These are phyloP conservation scores for Metopia argyrocephala DNA, from an alignment of 2,888 invertebrate species.

Conservation along the genomic window DNA sequence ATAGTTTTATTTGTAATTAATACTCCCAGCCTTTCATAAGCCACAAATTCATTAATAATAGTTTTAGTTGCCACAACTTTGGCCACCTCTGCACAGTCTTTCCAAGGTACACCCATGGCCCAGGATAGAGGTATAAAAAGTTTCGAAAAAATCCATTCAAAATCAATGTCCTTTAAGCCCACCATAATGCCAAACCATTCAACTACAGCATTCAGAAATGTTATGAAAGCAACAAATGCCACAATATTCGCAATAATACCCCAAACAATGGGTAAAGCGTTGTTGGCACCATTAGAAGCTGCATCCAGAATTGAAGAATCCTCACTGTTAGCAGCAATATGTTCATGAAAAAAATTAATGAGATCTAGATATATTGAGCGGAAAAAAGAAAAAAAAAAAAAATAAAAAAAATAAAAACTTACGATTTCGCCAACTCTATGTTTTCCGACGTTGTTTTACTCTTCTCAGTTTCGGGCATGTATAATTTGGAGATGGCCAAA, in stretches of 20 bases:
- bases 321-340: slow-evolving; percentile 80
- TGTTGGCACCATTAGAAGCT: slow-evolving; percentile 91
- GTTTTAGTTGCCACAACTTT: slow-evolving; percentile 93
- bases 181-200: slow-evolving; percentile 89
- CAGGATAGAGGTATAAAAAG: slow-evolving; percentile 94
- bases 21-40: slow-evolving; percentile 87
- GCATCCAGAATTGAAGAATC: slow-evolving; percentile 93
- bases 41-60: slow-evolving; percentile 94
- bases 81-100: slow-evolving; percentile 86
- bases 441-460: slow-evolving; percentile 87
- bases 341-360: slow-evolving; percentile 24
- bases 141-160: slow-evolving; percentile 90
- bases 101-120: slow-evolving; percentile 87
- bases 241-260: slow-evolving; percentile 95
- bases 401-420: slow-evolving; percentile 70
- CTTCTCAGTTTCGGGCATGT: slow-evolving; percentile 93
- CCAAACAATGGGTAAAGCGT: slow-evolving; percentile 88
- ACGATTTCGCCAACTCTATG: slow-evolving; percentile 86
- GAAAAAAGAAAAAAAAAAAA: background rate
- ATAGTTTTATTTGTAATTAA: slow-evolving; percentile 79
- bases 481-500: slow-evolving; percentile 91
- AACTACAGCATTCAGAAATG: slow-evolving; percentile 89
- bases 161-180: slow-evolving; percentile 82
- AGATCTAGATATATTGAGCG: background rate
- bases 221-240: slow-evolving; percentile 92